Evolutionary conservation across 2,888 invertebrate species (phyloP), one percentile per base, ranked within the genome.

Genomic region (Ophion slaviceki): DNA sequence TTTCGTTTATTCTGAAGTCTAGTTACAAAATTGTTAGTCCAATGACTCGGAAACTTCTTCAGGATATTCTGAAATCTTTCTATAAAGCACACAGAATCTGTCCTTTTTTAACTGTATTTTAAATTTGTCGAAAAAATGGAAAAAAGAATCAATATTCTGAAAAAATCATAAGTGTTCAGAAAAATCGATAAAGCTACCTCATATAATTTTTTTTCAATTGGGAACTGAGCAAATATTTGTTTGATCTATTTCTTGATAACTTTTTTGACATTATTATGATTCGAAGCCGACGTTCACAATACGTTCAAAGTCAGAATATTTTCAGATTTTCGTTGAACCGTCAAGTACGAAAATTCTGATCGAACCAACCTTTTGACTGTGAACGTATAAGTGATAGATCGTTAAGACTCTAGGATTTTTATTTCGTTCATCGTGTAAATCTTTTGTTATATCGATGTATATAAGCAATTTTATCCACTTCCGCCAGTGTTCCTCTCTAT

Each of bases 361-460:
- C 40, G 17, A 74, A 24, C 45, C 36, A 53, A 28, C 17, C 7
- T 80, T 8, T n/a, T 28, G 24, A 68, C 20, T 68, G 45, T 68
- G 24, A 68, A 14, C 45, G 53, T 53, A 11, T 17, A 53, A 17
- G 14, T 17, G 53, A 53, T 14, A 3, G 11, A 74, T 67, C 47
- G 72, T 67, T 72, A 77, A 40, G 67, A 71, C 67, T 14, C n/a
- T 64, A 11, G 57, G 14, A 53, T 14, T 68, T 68, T 40, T 24
- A 14, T 17, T 45, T 2, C 14, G 57, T 32, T 71, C 28, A 32
- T 20, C 66, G 75, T 71, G 75, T 53, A 79, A 57, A 70, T 80
- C 59, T 72, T 66, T 67, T 28, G 59, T 71, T 67, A 40, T 72
- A 45, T 75, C 57, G 28, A 67, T 84, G 74, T 67, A 66, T 45